These are phyloP conservation scores for Phyllopteryx taeniolatus DNA, from an alignment of 2,113 vertebrate genomes.

Conservation along the genomic window DNA sequence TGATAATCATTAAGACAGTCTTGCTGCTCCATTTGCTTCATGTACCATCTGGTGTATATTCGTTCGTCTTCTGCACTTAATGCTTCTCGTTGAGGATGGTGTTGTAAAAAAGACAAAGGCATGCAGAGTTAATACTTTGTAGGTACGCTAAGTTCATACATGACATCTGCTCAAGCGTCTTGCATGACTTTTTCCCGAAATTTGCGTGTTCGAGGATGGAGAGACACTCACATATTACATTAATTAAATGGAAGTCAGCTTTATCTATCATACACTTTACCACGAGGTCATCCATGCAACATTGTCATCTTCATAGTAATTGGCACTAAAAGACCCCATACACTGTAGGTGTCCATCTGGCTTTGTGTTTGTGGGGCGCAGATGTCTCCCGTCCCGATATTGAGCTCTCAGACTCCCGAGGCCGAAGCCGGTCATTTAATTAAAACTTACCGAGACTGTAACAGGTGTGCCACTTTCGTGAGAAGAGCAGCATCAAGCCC, in stretches of 20 bases:
- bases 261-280: conserved; percentile 6
- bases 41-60: too few relatives aligned
- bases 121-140: too few relatives aligned
- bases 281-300: conserved; percentile 14
- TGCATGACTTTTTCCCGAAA: neutral
- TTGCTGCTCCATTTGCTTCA: too few relatives aligned
- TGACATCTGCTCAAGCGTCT: too few relatives aligned
- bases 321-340: conserved; percentile 44
- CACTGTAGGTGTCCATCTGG: conserved; percentile 66
- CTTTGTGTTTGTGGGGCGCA: conserved; percentile 61
- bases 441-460: conserved; percentile 54
- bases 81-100: too few relatives aligned
- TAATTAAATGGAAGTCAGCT: neutral
- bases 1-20: too few relatives aligned
- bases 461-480: conserved; percentile 13
- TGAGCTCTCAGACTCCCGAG: conserved; percentile 54
- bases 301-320: conserved; percentile 48
- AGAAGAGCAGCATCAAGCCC: conserved; percentile 21
- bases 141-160: too few relatives aligned
- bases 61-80: too few relatives aligned
- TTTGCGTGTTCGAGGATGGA: neutral
- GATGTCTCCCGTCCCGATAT: conserved; percentile 66
- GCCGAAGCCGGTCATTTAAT: conserved; percentile 64
- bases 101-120: too few relatives aligned
- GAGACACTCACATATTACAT: neutral